A percentile compares a stretch with the other conserved stretches of the same genome.
Evolutionary conservation across 2,113 vertebrate genomes (phyloP).

Genomic region (Apodemus sylvaticus): DNA sequence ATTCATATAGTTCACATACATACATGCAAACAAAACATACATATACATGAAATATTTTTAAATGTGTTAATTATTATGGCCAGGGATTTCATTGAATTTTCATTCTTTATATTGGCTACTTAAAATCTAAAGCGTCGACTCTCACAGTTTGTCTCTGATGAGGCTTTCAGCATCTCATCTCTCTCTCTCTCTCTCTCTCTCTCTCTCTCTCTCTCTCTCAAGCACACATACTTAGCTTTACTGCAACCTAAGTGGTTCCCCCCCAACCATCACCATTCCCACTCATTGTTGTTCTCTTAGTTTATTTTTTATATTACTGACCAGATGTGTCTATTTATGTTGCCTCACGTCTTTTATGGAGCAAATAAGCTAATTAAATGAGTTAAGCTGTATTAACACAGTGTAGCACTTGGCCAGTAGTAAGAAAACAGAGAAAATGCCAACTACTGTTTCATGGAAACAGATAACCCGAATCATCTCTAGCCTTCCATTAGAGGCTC

Average conservation of each 20-base stretch:
- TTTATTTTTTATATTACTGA: constrained; percentile 10
- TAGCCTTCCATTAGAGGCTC: constrained; percentile 36
- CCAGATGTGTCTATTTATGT: neutral
- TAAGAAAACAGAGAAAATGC: constrained; percentile 7
- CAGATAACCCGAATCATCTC: neutral
- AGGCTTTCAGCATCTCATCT: neutral
- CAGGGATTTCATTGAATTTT: neutral
- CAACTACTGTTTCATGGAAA: constrained; percentile 47
- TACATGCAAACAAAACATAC: neutral
- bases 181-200: neutral
- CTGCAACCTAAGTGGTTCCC: neutral
- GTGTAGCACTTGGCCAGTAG: neutral
- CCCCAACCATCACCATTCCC: neutral
- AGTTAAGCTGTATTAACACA: constrained; percentile 29
- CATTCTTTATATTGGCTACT: constrained; percentile 4
- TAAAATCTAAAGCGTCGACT: neutral
- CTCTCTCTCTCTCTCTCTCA: neutral
- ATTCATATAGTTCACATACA: neutral
- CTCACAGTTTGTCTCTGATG: neutral
- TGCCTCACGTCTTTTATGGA: constrained; percentile 13
- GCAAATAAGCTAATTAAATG: constrained; percentile 27
- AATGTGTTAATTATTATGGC: neutral
- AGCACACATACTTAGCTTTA: neutral
- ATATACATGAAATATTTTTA: neutral
- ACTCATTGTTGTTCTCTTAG: neutral